Percentiles rank a stretch among this genome's conserved stretches.
Conservation (phyloP, 1,140 invertebrate genomes). For the Campodea augens region DNA sequence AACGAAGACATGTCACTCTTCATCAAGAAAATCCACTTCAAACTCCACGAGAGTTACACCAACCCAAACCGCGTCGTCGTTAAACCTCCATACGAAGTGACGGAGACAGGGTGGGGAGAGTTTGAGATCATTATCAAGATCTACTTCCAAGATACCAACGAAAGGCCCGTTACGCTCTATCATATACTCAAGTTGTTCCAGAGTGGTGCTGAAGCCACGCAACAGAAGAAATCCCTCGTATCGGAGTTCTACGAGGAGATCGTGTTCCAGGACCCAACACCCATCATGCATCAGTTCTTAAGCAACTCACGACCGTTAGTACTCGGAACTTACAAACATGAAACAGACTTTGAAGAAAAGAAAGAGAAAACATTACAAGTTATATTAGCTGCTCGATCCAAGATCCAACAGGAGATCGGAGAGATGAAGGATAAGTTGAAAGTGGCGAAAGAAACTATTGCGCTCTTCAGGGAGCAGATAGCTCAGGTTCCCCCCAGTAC, state of each 20-base stretch:
- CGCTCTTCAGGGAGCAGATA: conserved; percentile 73
- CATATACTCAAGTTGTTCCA: conserved; percentile 92
- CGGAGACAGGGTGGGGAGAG: conserved; percentile 99
- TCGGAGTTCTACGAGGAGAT: conserved; percentile 95
- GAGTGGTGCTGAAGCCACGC: conserved; percentile 39
- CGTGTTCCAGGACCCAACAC: conserved; percentile 86
- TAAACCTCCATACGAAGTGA: conserved; percentile 92
- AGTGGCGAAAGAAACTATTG: conserved; percentile 70
- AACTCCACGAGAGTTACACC: conserved; percentile 91
- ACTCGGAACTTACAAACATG: conserved; percentile 55
- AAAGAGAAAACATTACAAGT: conserved; percentile 60
- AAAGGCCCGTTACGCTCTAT: conserved; percentile 83
- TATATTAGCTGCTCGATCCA: conserved; percentile 59
- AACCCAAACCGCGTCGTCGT: conserved; percentile 82
- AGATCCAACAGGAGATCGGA: conserved; percentile 62
- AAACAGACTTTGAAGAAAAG: conserved; percentile 86
- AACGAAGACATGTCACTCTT: conserved; percentile 89
- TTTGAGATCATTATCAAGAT: conserved; percentile 98
- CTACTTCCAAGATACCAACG: conserved; percentile 92
- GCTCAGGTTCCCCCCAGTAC: conserved; percentile 47
- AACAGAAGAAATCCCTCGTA: conserved; percentile 60
- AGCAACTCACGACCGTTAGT: conserved; percentile 53
- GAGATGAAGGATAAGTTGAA: conserved; percentile 76
- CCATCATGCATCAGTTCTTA: conserved; percentile 76
- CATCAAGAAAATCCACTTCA: conserved; percentile 94